Percentiles rank a stretch among this genome's conserved stretches.
phyloP scores from a whole-genome alignment of 2,888 invertebrate genomes.

The Petrolisthes manimaculis region DNA sequence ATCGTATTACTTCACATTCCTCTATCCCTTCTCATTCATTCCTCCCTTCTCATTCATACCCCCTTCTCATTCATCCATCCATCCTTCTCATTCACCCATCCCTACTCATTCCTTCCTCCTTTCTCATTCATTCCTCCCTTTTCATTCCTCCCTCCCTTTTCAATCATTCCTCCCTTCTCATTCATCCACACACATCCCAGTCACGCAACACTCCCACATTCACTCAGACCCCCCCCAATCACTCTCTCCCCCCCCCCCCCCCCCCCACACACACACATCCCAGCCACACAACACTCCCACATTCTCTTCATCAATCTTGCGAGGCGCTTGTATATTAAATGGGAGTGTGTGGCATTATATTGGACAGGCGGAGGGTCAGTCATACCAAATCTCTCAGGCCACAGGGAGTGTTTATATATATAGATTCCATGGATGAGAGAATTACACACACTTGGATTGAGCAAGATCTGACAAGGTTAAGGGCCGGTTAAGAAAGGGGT shows the following conservation, averaged over 20 bases:
- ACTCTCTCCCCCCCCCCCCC: background rate
- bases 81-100: background rate
- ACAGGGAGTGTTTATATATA: too few species aligned
- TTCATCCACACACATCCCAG: too few species aligned
- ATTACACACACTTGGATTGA: too few species aligned
- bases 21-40: background rate
- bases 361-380: background rate
- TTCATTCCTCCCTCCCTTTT: background rate
- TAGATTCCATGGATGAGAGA: too few species aligned
- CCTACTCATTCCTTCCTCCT: background rate
- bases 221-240: background rate
- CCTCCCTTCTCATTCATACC: background rate
- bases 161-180: background rate
- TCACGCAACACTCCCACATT: background rate
- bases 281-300: background rate
- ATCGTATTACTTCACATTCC: too few species aligned
- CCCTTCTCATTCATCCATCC: background rate
- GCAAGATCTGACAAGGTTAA: too few species aligned
- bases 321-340: background rate
- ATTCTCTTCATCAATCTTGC: constrained; percentile 4
- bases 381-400: background rate
- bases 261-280: background rate
- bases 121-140: background rate
- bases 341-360: background rate
- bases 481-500: too few species aligned